Conservation (phyloP, 2,113 vertebrate genomes). For the Ophthalmotilapia sp. region DNA sequence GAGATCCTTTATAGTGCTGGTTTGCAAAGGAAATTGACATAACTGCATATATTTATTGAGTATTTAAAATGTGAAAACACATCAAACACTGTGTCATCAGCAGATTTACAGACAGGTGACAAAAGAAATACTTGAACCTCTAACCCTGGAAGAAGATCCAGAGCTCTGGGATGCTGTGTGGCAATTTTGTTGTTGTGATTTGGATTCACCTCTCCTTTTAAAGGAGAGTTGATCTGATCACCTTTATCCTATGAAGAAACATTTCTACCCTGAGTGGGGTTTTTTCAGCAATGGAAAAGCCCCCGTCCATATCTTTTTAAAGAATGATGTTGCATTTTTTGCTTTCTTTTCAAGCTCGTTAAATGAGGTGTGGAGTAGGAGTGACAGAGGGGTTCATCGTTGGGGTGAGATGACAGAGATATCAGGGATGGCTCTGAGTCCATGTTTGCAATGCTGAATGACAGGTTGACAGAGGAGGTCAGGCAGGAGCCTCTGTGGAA, state of each 20-base stretch:
- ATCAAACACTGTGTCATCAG: neutral
- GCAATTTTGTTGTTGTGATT: neutral
- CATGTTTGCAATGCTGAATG: neutral
- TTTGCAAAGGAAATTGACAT: neutral
- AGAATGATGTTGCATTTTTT: neutral
- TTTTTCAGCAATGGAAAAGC: neutral
- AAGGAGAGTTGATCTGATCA: neutral
- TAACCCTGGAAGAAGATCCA: neutral
- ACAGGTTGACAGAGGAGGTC: neutral
- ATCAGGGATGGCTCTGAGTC: neutral
- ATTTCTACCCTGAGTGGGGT: neutral
- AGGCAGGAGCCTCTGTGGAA: neutral
- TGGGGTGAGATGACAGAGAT: neutral
- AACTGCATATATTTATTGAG: neutral
- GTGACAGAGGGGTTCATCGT: neutral
- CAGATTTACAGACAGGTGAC: neutral
- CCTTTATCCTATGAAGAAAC: neutral
- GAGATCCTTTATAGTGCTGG: neutral
- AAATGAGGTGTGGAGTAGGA: neutral
- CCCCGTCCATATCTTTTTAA: neutral
- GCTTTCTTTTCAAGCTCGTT: neutral
- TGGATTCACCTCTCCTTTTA: neutral
- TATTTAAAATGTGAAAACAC: neutral
- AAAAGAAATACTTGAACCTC: neutral
- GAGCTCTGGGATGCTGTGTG: neutral